Conservation (phyloP, 1,140 invertebrate species). For the Drosophila gunungcola region DNA sequence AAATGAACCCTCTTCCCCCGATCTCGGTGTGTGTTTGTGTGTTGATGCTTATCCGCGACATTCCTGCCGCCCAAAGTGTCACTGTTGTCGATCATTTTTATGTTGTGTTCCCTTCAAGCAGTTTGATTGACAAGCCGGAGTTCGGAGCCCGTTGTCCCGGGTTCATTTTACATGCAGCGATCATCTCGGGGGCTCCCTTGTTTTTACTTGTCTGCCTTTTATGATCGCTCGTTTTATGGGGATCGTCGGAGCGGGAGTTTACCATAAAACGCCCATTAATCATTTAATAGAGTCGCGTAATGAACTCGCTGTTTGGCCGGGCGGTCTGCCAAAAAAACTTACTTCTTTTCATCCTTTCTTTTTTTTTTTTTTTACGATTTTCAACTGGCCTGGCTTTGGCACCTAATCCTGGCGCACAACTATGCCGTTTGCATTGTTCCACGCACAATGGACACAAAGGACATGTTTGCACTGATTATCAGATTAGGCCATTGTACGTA, state of each 20-base stretch:
- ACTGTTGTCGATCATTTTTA: slow-evolving; percentile 83
- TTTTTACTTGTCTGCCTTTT: slow-evolving; percentile 67
- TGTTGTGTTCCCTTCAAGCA: slow-evolving; percentile 37
- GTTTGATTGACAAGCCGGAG: slow-evolving; percentile 73
- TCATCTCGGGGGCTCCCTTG: slow-evolving; percentile 38
- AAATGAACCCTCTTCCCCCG: slow-evolving; percentile 59
- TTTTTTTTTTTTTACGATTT: slow-evolving; percentile 22
- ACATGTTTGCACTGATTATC: slow-evolving; percentile 85
- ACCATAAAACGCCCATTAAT: slow-evolving; percentile 79
- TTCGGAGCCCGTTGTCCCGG: slow-evolving; percentile 13
- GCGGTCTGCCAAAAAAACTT: slow-evolving; percentile 19
- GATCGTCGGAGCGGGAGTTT: slow-evolving; percentile 50
- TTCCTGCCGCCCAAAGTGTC: slow-evolving; percentile 82
- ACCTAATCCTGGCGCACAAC: slow-evolving; percentile 84
- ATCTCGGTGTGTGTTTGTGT: slow-evolving; percentile 26
- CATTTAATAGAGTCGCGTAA: slow-evolving; percentile 74
- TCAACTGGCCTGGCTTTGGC: slow-evolving; percentile 49
- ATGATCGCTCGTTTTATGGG: slow-evolving; percentile 56
- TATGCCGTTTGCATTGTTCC: slow-evolving; percentile 84
- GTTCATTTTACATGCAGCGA: slow-evolving; percentile 59
- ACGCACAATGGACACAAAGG: slow-evolving; percentile 84
- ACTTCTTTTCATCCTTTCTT: background rate
- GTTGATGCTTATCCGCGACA: slow-evolving; percentile 77
- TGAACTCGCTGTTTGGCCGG: slow-evolving; percentile 48
- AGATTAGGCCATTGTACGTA: slow-evolving; percentile 84